Evolutionary conservation across 2,888 invertebrate species (phyloP).

Genomic region (Trichogramma dendrolimi): DNA sequence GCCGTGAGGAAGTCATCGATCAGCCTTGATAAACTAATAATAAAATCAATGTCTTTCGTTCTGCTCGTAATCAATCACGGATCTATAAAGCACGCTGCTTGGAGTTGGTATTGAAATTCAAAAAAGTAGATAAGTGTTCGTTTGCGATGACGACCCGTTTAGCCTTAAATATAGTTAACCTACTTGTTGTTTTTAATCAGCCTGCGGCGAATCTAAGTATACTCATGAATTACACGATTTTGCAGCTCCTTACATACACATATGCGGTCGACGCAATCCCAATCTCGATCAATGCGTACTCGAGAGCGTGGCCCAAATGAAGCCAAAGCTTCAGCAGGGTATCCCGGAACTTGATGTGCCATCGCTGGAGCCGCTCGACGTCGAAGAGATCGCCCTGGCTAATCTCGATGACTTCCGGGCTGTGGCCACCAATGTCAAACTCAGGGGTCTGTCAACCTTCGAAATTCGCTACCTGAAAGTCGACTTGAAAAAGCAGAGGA

Average conservation of each 20-base stretch:
- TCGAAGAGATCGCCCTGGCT: slow-evolving; percentile 36
- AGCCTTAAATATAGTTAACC: too few species aligned
- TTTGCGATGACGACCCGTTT: too few species aligned
- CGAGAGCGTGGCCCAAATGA: slow-evolving; percentile 34
- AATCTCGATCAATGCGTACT: slow-evolving; percentile 39
- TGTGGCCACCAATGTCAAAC: slow-evolving; percentile 33
- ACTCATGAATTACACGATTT: not conserved
- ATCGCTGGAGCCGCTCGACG: slow-evolving; percentile 38
- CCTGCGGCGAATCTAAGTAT: too few species aligned
- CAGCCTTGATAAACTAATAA: too few species aligned
- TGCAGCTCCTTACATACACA: slow-evolving; percentile 42
- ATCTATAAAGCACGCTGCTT: too few species aligned
- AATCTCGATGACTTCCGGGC: slow-evolving; percentile 38
- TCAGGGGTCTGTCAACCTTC: slow-evolving; percentile 37
- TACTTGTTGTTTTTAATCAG: too few species aligned
- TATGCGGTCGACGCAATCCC: slow-evolving; percentile 43
- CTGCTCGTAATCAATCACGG: too few species aligned
- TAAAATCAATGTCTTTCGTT: too few species aligned
- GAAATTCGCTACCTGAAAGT: slow-evolving; percentile 26
- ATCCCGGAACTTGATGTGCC: slow-evolving; percentile 45
- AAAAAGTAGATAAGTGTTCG: too few species aligned
- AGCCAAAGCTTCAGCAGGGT: slow-evolving; percentile 33
- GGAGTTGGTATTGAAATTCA: too few species aligned
- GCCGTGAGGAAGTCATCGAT: too few species aligned
- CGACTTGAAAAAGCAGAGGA: slow-evolving; percentile 31